Conservation (phyloP, 2,888 invertebrate genomes). For the Embidobia sp. region DNA sequence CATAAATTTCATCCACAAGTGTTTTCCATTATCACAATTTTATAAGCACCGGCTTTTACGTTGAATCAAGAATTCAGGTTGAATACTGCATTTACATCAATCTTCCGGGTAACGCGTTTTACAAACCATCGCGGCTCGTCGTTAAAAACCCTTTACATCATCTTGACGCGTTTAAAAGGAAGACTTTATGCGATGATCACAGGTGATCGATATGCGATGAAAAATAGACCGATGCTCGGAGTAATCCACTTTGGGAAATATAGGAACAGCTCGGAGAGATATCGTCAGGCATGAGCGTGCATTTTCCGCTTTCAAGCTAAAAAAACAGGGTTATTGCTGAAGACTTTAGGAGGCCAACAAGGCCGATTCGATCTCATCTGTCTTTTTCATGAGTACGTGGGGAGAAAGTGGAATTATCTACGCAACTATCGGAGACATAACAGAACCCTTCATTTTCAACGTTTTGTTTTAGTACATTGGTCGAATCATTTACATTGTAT, state of each 20-base stretch:
- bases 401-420: conserved; percentile 35
- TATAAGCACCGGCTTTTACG: conserved; percentile 58
- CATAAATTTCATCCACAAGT: conserved; percentile 61
- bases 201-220: conserved; percentile 58
- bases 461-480: conserved; percentile 17
- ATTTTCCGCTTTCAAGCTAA: conserved; percentile 38
- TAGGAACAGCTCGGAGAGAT: conserved; percentile 44
- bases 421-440: conserved; percentile 17
- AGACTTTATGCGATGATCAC: conserved; percentile 55
- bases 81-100: conserved; percentile 61
- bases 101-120: conserved; percentile 58
- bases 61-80: conserved; percentile 51
- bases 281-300: conserved; percentile 44
- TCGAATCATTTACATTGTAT: conserved; percentile 10
- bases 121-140: conserved; percentile 52
- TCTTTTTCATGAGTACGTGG: conserved; percentile 50
- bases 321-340: conserved; percentile 32
- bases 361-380: conserved; percentile 44
- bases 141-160: conserved; percentile 61
- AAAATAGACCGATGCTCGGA: conserved; percentile 42
- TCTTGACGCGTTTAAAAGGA: conserved; percentile 54
- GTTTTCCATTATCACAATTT: conserved; percentile 60
- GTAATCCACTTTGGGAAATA: conserved; percentile 57
- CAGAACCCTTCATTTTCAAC: conserved; percentile 20
- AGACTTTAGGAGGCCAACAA: conserved; percentile 44